phyloP scores from a whole-genome alignment of 2,888 invertebrate species.

The Harmothoe impar region DNA sequence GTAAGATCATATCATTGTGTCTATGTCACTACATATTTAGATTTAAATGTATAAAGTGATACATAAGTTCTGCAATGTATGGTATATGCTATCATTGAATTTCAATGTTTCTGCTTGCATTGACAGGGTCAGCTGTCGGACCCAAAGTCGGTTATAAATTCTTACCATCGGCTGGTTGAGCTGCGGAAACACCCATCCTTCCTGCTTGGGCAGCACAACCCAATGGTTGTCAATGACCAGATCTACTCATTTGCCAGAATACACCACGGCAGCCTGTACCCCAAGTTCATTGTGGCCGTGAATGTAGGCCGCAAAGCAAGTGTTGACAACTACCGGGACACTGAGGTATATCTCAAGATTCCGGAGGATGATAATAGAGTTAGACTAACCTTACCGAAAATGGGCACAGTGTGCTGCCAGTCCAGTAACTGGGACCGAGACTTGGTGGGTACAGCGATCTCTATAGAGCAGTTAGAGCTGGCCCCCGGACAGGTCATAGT shows the following conservation, averaged over 20 bases:
- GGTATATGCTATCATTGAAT: no score
- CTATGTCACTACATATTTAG: no score
- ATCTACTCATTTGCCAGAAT: conserved; percentile 77
- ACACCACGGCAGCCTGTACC: conserved; percentile 72
- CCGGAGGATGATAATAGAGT: conserved; percentile 14
- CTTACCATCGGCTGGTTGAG: conserved; percentile 72
- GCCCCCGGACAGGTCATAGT: neutral
- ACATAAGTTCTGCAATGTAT: no score
- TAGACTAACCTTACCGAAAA: neutral
- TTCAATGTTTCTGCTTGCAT: neutral
- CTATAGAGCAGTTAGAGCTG: neutral
- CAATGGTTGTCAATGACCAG: no score
- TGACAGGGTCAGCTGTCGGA: conserved; percentile 31
- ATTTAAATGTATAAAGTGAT: no score
- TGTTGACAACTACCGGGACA: conserved; percentile 67
- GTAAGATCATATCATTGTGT: no score
- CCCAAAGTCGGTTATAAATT: conserved; percentile 64
- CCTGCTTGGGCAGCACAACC: no score
- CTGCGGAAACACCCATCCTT: conserved; percentile 76
- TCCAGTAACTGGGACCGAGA: neutral
- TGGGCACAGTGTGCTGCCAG: conserved; percentile 6
- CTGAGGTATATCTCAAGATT: neutral
- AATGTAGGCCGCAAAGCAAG: conserved; percentile 72
- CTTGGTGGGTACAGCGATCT: neutral
- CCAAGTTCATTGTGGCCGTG: conserved; percentile 73